A percentile compares a stretch with the other conserved stretches of the same genome.
Evolutionary conservation across 2,113 vertebrate species (phyloP).

Genomic region (Monopterus albus): DNA sequence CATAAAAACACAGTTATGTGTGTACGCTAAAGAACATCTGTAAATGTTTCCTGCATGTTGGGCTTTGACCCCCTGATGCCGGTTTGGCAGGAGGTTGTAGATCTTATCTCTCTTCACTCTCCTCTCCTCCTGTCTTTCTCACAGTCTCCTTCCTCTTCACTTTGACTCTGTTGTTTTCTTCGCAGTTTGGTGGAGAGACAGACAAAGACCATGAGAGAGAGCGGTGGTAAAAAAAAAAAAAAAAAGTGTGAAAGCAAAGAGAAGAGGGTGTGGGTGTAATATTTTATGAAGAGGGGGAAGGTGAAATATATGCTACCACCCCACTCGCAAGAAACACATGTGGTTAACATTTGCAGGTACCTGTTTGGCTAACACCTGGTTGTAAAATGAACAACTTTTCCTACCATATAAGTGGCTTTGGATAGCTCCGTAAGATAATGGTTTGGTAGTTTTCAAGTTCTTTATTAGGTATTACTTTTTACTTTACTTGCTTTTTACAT

Average conservation of each 20-base stretch:
- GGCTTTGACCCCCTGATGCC: slow-evolving; percentile 45
- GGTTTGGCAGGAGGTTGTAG: slow-evolving; percentile 36
- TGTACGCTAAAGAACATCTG: slow-evolving; percentile 6
- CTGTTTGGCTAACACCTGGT: slow-evolving; percentile 19
- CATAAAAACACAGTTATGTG: slow-evolving; percentile 30
- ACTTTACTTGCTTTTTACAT: too few relatives aligned
- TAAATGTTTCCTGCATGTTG: slow-evolving; percentile 40
- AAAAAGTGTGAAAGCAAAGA: slow-evolving; percentile 2
- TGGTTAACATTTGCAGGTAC: slow-evolving; percentile 57
- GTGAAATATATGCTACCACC: slow-evolving; percentile 13
- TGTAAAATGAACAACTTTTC: background rate
- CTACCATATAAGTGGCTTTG: background rate
- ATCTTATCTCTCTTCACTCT: slow-evolving; percentile 49
- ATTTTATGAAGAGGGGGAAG: slow-evolving; percentile 24
- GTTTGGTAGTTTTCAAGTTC: too few relatives aligned
- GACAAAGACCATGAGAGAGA: background rate
- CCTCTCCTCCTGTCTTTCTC: slow-evolving; percentile 13
- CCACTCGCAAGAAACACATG: slow-evolving; percentile 23
- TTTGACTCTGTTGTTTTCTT: background rate
- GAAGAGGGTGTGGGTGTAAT: background rate
- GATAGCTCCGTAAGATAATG: too few relatives aligned
- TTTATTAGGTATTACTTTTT: too few relatives aligned
- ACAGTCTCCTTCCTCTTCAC: slow-evolving; percentile 28
- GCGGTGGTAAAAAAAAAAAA: background rate
- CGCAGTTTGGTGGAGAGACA: background rate